These are phyloP conservation scores for Coenonympha glycerion DNA, from an alignment of 2,888 invertebrate genomes.

Conservation along the genomic window DNA sequence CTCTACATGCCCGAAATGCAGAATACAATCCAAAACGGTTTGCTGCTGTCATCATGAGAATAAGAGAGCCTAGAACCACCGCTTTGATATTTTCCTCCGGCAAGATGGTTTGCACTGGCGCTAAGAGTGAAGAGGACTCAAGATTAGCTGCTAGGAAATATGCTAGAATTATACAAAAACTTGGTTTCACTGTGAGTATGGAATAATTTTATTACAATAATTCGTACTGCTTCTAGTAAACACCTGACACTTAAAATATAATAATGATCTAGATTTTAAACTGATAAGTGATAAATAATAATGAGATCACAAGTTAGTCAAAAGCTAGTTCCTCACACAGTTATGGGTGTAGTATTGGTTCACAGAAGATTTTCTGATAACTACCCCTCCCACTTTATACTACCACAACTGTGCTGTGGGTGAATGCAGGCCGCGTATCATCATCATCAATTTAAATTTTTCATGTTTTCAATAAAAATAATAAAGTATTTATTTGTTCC, in stretches of 20 bases:
- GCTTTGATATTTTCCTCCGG: slow-evolving; percentile 87
- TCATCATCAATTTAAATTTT: too few relatives aligned
- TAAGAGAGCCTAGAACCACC: slow-evolving; percentile 89
- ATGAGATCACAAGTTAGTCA: too few relatives aligned
- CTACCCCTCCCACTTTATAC: too few relatives aligned
- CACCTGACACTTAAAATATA: too few relatives aligned
- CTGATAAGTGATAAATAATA: too few relatives aligned
- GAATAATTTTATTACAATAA: background rate
- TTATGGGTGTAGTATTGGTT: too few relatives aligned
- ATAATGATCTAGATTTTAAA: too few relatives aligned
- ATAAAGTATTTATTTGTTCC: slow-evolving; percentile 48
- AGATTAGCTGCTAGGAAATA: slow-evolving; percentile 87
- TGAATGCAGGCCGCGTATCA: too few relatives aligned
- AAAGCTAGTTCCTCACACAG: too few relatives aligned
- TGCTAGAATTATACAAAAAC: slow-evolving; percentile 88
- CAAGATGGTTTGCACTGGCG: slow-evolving; percentile 90
- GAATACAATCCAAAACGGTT: slow-evolving; percentile 99
- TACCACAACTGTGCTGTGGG: too few relatives aligned
- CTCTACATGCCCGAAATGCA: slow-evolving; percentile 97
- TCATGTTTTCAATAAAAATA: too few relatives aligned
- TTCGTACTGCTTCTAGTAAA: background rate
- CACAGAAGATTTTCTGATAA: too few relatives aligned
- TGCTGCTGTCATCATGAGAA: slow-evolving; percentile 99
- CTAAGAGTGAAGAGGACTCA: slow-evolving; percentile 87
- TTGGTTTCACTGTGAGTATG: slow-evolving; percentile 83